A percentile compares a stretch with the other conserved stretches of the same genome.
Evolutionary conservation across 2,113 vertebrate species (phyloP).

Genomic region (Theristicus caerulescens): DNA sequence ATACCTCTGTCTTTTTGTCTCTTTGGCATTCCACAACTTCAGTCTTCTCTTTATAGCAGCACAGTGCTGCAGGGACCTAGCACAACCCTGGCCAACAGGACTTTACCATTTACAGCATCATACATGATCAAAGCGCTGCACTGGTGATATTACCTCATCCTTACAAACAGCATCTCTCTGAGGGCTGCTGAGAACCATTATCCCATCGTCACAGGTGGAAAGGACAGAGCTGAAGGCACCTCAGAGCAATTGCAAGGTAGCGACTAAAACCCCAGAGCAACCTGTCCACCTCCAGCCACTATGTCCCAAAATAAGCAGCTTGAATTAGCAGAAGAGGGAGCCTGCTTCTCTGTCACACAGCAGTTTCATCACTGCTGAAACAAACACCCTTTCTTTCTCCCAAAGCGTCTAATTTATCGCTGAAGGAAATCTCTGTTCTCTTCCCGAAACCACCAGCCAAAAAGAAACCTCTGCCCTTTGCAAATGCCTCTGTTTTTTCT

Average conservation of each 20-base stretch:
- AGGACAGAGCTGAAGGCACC: neutral
- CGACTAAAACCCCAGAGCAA: neutral
- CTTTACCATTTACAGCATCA: neutral
- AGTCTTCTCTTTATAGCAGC: neutral
- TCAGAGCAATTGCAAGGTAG: neutral
- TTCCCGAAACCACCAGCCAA: conserved; percentile 34
- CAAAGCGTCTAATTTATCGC: conserved; percentile 13
- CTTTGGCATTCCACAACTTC: neutral
- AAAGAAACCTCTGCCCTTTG: conserved; percentile 26
- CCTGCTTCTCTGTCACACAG: neutral
- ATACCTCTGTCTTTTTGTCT: neutral
- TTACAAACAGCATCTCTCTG: neutral
- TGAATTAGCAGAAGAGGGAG: neutral
- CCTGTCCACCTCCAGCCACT: neutral
- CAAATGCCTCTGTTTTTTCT: neutral
- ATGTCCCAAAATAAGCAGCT: neutral
- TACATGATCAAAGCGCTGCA: neutral
- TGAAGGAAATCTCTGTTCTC: conserved; percentile 38
- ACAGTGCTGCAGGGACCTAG: neutral
- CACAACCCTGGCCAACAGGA: accelerated
- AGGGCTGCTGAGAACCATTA: neutral
- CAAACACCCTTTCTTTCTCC: conserved; percentile 41
- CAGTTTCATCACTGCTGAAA: conserved; percentile 17
- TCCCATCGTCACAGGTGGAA: neutral
- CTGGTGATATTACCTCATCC: neutral